phyloP scores from a whole-genome alignment of 2,113 vertebrate species.

The Chiloscyllium plagiosum region DNA sequence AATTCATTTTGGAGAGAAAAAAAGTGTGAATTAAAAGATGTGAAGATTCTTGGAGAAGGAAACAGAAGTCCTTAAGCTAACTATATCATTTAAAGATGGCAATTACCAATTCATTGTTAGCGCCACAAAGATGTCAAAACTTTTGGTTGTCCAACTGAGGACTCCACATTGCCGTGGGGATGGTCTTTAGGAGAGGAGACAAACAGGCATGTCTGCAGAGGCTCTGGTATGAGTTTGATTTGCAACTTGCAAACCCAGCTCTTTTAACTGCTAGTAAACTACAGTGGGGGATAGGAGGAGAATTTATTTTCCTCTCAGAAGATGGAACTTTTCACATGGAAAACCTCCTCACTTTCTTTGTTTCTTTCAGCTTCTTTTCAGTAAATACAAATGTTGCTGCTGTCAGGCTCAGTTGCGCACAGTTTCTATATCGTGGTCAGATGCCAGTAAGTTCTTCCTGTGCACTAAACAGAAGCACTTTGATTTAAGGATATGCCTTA shows the following conservation, averaged over 20 bases:
- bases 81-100: not conserved
- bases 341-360: not conserved
- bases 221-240: not conserved
- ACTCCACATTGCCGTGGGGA: not conserved
- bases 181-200: not conserved
- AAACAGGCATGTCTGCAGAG: not conserved
- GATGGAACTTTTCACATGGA: not conserved
- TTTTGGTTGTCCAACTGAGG: not conserved
- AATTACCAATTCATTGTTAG: not conserved
- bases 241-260: not conserved
- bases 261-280: not conserved
- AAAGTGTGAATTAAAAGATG: not conserved
- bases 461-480: not conserved
- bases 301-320: not conserved
- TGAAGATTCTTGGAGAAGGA: not conserved
- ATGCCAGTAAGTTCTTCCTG: not conserved
- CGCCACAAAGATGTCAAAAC: not conserved
- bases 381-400: not conserved
- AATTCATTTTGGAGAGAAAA: not conserved
- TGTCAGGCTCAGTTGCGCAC: not conserved
- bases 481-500: not conserved
- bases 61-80: not conserved
- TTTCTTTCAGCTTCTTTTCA: not conserved
- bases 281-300: not conserved
- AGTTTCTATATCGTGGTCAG: not conserved